Base-by-base conservation (phyloP, 2,113 vertebrate species). In the Plecotus auritus region DNA sequence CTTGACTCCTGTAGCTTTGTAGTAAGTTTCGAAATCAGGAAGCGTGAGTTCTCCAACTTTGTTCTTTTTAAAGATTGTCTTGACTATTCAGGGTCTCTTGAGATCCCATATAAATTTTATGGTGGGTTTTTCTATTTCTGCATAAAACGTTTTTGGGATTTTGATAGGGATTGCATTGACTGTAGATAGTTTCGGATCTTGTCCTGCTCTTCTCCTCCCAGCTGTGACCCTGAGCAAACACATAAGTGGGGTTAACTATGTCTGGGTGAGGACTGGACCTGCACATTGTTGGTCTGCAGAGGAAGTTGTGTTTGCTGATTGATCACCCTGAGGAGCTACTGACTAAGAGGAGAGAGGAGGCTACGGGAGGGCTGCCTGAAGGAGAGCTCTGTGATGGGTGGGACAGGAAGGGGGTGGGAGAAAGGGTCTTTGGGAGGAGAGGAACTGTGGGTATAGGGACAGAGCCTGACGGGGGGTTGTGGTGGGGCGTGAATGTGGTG, bases 1-100 rank as follows among this genome's bases (percentile, higher is more conserved):
- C 85, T 77, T 49, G 47, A n/a, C 82, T 82, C 26, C 26, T 51
- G n/a, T 77, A 76, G 59, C 42, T 93, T 87, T 87, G 18, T 35
- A 73, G 72, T 89, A 56, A 56, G 85, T 86, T 95, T 88, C 40
- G 59, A 81, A 90, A 81, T 76, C 49, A 73, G 67, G n/a, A 86
- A 49, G n/a, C 23, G 12, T 90, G 74, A 93, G 40, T 69, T 59
- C 22, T 81, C 67, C 30, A 76, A 30, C 47, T 82, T 70, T 80
- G 40, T 61, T 92, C 45, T 90, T 95, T 59, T 95, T 84, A 59
- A 84, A 69, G 81, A 67, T 74, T 70, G 37, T 90, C 47, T 81
- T 93, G 81, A 47, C 73, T 82, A 4, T 72, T 72, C 20, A 30
- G 64, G 42, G 26, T 74, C 78, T 80, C 86, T 81, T 61, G 69